These are phyloP conservation scores for Wiebesia pumilae DNA, from an alignment of 1,140 invertebrate genomes.

Conservation along the genomic window DNA sequence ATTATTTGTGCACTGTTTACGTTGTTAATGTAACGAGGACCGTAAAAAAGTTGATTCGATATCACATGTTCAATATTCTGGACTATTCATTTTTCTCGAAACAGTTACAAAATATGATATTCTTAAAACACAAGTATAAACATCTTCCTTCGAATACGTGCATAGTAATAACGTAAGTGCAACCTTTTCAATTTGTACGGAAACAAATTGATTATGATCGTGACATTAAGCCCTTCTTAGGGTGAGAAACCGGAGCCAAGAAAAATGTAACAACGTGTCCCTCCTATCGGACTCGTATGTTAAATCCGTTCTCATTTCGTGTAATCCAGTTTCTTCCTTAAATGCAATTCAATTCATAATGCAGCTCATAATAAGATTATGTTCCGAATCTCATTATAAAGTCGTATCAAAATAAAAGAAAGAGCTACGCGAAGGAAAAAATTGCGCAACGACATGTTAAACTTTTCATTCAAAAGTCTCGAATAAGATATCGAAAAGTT, in stretches of 20 bases:
- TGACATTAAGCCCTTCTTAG: conserved; percentile 28
- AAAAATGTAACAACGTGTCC: background rate
- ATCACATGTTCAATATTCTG: too few species aligned
- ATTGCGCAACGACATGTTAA: conserved; percentile 6
- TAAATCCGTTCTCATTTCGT: conserved; percentile 29
- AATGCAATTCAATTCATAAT: background rate
- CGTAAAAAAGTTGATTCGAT: too few species aligned
- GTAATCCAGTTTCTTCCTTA: conserved; percentile 48
- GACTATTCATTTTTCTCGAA: too few species aligned
- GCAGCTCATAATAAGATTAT: conserved; percentile 40
- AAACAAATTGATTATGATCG: conserved; percentile 42
- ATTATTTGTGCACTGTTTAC: too few species aligned
- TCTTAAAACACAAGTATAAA: too few species aligned
- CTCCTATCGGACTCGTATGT: background rate
- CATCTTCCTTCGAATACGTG: too few species aligned
- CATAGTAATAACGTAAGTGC: too few species aligned
- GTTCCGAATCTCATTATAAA: conserved; percentile 42
- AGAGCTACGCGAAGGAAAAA: background rate
- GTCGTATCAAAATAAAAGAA: conserved; percentile 13
- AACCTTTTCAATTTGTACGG: background rate
- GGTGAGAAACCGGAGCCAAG: background rate
- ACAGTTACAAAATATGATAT: too few species aligned
- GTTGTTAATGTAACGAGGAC: too few species aligned
- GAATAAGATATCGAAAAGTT: too few species aligned
- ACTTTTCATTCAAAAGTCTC: conserved; percentile 2